These are phyloP conservation scores for Polydrusus tereticollis DNA, from an alignment of 2,888 invertebrate genomes.

Conservation along the genomic window DNA sequence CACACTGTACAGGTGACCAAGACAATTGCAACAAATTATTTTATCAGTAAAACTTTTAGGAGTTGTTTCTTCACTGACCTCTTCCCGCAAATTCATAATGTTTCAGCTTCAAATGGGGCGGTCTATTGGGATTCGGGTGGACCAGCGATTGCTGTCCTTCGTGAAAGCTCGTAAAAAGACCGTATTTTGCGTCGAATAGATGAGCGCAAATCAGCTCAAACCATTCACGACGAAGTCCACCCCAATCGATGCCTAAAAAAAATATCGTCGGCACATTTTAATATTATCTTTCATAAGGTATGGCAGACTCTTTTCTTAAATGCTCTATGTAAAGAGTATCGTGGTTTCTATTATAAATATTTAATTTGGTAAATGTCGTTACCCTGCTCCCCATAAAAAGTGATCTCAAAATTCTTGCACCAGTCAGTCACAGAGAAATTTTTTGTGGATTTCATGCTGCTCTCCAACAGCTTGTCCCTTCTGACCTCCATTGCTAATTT, in stretches of 20 bases:
- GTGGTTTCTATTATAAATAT: background rate
- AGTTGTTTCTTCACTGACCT: conserved; percentile 45
- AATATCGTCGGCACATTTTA: background rate
- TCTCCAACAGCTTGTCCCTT: conserved; percentile 85
- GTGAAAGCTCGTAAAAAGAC: conserved; percentile 87
- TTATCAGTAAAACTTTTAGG: background rate
- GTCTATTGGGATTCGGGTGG: conserved; percentile 88
- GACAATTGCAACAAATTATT: background rate
- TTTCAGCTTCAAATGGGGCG: conserved; percentile 83
- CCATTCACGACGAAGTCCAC: conserved; percentile 94
- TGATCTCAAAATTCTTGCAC: conserved; percentile 94
- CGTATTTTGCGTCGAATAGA: conserved; percentile 86
- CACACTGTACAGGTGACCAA: too few species aligned
- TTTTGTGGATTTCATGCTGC: conserved; percentile 87
- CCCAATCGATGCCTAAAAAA: conserved; percentile 88
- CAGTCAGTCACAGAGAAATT: conserved; percentile 91
- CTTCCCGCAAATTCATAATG: conserved; percentile 95
- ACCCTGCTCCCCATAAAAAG: conserved; percentile 95
- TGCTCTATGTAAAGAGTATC: too few species aligned
- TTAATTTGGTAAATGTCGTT: background rate
- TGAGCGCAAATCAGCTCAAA: conserved; percentile 90
- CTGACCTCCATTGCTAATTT: conserved; percentile 85
- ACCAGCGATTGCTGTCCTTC: conserved; percentile 90
- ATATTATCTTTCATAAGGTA: background rate
- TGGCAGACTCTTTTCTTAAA: too few species aligned